These are phyloP conservation scores for Sylvia borin DNA, from an alignment of 2,797 vertebrate genomes.

Conservation along the genomic window DNA sequence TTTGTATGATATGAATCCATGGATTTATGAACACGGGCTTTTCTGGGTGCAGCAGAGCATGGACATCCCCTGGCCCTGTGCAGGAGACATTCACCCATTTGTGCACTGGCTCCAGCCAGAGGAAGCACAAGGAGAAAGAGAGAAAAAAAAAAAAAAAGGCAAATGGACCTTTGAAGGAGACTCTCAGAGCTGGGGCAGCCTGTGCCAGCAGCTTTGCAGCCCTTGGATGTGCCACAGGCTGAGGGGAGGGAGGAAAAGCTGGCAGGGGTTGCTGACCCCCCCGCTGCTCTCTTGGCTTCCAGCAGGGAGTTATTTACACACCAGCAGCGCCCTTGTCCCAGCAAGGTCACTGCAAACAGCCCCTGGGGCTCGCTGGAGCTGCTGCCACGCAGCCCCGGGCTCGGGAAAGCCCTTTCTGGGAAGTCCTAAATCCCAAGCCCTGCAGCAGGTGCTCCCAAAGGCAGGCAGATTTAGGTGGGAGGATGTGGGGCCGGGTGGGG, in stretches of 20 bases:
- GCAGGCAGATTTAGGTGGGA: neutral
- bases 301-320: slow-evolving; percentile 27
- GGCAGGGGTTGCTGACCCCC: neutral
- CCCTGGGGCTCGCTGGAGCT: neutral
- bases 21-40: neutral
- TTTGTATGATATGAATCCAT: neutral
- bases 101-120: neutral
- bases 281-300: neutral
- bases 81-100: neutral
- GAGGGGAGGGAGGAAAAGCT: neutral
- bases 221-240: neutral
- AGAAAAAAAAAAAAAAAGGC: neutral
- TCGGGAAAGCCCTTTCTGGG: neutral
- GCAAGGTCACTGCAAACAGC: slow-evolving; percentile 42
- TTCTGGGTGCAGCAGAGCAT: neutral
- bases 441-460: neutral
- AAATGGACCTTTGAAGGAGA: neutral
- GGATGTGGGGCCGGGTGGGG: accelerated
- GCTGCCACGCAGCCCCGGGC: neutral
- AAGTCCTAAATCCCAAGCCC: neutral
- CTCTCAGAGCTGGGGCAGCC: neutral
- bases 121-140: neutral
- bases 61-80: neutral
- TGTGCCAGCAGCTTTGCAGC: neutral
- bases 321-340: neutral